Evolutionary conservation across 1,140 invertebrate genomes (phyloP).

Genomic region (Streblospio benedicti): DNA sequence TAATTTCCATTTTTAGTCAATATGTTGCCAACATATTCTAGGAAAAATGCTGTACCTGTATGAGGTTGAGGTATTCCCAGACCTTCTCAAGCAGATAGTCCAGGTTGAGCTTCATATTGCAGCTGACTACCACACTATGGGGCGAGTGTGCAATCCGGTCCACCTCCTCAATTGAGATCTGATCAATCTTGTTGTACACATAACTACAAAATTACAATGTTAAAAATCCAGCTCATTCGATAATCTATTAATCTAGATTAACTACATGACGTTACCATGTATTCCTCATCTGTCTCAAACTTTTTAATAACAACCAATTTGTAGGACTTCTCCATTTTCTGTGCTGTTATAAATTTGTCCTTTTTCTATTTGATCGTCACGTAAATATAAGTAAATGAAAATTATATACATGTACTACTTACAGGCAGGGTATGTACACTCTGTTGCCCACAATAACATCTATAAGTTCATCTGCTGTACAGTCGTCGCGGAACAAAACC

Average conservation of each 20-base stretch:
- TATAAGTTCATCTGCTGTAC: conserved; percentile 90
- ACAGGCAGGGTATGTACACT: conserved; percentile 89
- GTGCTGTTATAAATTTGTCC: too few species aligned
- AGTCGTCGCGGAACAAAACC: conserved; percentile 89
- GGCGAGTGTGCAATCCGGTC: conserved; percentile 83
- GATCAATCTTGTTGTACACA: conserved; percentile 99
- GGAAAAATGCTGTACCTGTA: conserved; percentile 86
- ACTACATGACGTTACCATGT: too few species aligned
- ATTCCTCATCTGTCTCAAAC: too few species aligned
- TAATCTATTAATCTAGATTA: not conserved
- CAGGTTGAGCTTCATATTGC: conserved; percentile 98
- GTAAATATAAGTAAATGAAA: not conserved
- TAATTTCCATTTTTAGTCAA: conserved; percentile 17
- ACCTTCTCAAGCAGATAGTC: conserved; percentile 86
- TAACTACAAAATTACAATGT: conserved; percentile 25
- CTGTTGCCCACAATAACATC: conserved; percentile 97
- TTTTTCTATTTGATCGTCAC: too few species aligned
- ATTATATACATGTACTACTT: conserved; percentile 22
- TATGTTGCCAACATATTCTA: conserved; percentile 30
- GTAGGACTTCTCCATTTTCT: too few species aligned
- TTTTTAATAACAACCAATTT: too few species aligned
- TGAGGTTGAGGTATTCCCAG: conserved; percentile 89
- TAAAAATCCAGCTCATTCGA: not conserved
- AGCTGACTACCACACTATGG: conserved; percentile 91
- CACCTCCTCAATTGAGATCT: conserved; percentile 97